Base-by-base conservation (phyloP, 2,113 vertebrate genomes). In the Neolamprologus ventralis region DNA sequence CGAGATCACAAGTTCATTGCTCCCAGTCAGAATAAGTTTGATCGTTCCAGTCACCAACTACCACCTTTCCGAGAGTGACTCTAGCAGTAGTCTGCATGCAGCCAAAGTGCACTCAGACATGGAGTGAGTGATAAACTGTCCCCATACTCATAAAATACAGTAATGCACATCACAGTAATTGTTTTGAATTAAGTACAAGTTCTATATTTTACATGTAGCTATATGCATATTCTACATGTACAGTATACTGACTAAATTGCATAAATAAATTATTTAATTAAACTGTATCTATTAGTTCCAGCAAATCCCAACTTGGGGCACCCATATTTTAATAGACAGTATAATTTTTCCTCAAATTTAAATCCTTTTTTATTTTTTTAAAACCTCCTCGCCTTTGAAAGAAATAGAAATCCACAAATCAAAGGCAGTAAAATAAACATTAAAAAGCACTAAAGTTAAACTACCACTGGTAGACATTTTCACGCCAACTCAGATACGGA, bases 381-480 rank as follows among this genome's bases (percentile, higher is more conserved):
- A 85, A 89, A 42, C 6, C 55, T 10, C 16, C 4, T 26, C 13
- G 3, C 58, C 54, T 80, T 68, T 42, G 63, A 31, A 71, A 68
- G 19, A 28, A 81, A 58, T 13, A 40, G 1, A 80, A 79, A 89
- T 82, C 37, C 84, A 87, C 17, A 42, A 85, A 78, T 78, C 53
- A 35, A 54, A 86, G 47, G 83, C 81, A 79, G 35, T 49, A 28
- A 75, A 80, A 83, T 88, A 26, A 85, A 90, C 90, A 87, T 89
- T 92, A 84, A 3, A 92, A 75, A 63, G 16, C 78, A 87, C 71
- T 47, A 16, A 13, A 86, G 89, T 80, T 85, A 57, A 88, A 92
- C 84, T 87, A 73, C 85, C 80, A 79, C 42, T 37, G 9, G 53
- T 12, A 45, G 84, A 93, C 28, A 73, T 49, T 80, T 85, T 86